phyloP scores from a whole-genome alignment of 2,888 invertebrate genomes.

The Camptogramma bilineatum region DNA sequence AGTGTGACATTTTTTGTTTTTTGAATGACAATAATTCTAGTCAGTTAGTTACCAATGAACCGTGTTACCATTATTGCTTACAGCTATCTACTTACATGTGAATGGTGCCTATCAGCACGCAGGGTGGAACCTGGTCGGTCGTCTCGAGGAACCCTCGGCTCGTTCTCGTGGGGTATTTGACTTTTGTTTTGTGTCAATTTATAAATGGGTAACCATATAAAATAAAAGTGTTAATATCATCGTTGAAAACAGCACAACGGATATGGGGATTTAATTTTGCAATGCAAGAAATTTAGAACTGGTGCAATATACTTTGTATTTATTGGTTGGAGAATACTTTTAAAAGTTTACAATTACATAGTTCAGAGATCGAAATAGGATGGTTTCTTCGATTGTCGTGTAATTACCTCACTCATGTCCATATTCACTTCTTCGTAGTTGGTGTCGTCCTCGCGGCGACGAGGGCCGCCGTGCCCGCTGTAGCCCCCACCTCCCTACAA shows the following conservation, averaged over 20 bases:
- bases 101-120: slow-evolving; percentile 51
- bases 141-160: slow-evolving; percentile 66
- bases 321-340: slow-evolving; percentile 14
- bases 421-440: slow-evolving; percentile 92
- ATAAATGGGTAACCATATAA: slow-evolving; percentile 85
- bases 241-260: slow-evolving; percentile 74
- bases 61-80: slow-evolving; percentile 50
- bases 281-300: slow-evolving; percentile 23
- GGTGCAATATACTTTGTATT: slow-evolving; percentile 22
- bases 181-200: slow-evolving; percentile 86
- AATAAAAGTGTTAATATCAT: slow-evolving; percentile 86
- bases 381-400: slow-evolving; percentile 25
- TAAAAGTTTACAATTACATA: slow-evolving; percentile 16
- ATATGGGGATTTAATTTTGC: slow-evolving; percentile 46
- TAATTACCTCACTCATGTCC: slow-evolving; percentile 91
- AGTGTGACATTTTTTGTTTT: too few relatives aligned
- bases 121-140: slow-evolving; percentile 53
- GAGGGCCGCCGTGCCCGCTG: slow-evolving; percentile 51
- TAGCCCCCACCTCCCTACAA: slow-evolving; percentile 78
- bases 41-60: slow-evolving; percentile 34
- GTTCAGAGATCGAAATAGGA: slow-evolving; percentile 31
- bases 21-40: not conserved
- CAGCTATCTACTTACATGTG: slow-evolving; percentile 77
- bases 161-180: slow-evolving; percentile 75
- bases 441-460: slow-evolving; percentile 85